Base-by-base conservation (phyloP, 2,113 vertebrate species). In the Atractosteus spatula region DNA sequence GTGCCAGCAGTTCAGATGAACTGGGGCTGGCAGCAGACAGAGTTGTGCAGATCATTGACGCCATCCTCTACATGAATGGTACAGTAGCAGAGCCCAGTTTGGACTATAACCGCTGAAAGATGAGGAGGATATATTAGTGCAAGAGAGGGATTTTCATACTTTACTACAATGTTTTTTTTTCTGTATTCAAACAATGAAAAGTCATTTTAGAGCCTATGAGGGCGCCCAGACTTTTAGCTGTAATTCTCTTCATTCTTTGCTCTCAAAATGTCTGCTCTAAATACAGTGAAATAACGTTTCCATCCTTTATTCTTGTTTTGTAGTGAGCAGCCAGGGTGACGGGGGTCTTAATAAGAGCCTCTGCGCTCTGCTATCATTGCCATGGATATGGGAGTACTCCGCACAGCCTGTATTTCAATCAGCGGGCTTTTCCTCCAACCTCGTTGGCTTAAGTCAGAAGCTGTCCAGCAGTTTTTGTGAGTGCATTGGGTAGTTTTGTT, bases 21-120 rank as follows among this genome's bases (percentile, higher is more conserved):
- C 61, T 90, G 51, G 83, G 89, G 16, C 55, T 68, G 73, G 44
- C 90, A 71, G 81, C 92, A 86, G 87, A 89, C 71, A 90, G 88
- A 78, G 80, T 90, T 13, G 70, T 96, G 57, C 88, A 85, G 80
- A 87, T 97, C 76, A 88, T 91, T 65, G 97, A 99, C 85, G 94
- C 95, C 71, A 74, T 96, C 59, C 83, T 98, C 61, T 97, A 95
- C 84, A 81, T 94, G 66, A 95, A 91, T 74, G 90, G 97, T 98
- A 82, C 86, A 79, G 85, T 29, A 29, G 2, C 7, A 65, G 8
- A 10, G 1, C 44, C n/a, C 12, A 41, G 5, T 17, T 54, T 51
- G 47, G 5, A 1, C 5, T 29, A 10, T 7, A 1, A 51, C 5
- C 10, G 47, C 47, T 7, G 47, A 7, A 51, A 51, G 47, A 51